Evolutionary conservation across 1,140 invertebrate species (phyloP).

Genomic region (Anastrepha obliqua): DNA sequence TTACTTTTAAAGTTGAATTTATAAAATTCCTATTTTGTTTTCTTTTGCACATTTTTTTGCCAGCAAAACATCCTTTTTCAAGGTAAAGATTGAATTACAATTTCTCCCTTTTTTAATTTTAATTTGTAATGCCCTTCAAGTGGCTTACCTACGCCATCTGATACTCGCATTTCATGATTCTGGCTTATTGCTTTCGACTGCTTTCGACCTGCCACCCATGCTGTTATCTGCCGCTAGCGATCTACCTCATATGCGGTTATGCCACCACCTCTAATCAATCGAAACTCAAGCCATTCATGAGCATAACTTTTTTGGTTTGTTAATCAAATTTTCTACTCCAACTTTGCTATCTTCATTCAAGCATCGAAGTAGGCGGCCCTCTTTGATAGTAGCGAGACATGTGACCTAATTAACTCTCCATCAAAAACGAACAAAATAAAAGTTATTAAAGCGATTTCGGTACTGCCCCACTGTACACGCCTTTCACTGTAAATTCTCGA

Average conservation of each 20-base stretch:
- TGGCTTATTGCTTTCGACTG: neutral
- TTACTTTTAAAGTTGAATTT: neutral
- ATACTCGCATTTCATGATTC: neutral
- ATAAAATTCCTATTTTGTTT: neutral
- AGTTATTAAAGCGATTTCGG: constrained; percentile 33
- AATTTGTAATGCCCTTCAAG: too few relatives aligned
- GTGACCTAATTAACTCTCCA: constrained; percentile 32
- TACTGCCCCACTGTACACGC: neutral
- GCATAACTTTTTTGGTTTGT: neutral
- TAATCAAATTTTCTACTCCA: neutral
- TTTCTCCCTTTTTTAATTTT: neutral
- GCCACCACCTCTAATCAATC: constrained; percentile 8
- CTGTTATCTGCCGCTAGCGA: constrained; percentile 29
- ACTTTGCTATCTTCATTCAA: constrained; percentile 38
- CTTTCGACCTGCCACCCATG: constrained; percentile 6
- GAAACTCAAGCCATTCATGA: neutral
- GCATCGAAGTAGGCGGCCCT: neutral
- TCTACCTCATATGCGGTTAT: neutral
- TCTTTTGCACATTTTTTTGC: neutral
- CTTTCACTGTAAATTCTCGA: too few relatives aligned
- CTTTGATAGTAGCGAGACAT: neutral
- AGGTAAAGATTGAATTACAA: neutral
- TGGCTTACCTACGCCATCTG: neutral
- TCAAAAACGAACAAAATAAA: neutral
- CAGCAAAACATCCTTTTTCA: too few relatives aligned